These are phyloP conservation scores for Nycticebus coucang DNA, from an alignment of 2,113 vertebrate species.

Conservation along the genomic window DNA sequence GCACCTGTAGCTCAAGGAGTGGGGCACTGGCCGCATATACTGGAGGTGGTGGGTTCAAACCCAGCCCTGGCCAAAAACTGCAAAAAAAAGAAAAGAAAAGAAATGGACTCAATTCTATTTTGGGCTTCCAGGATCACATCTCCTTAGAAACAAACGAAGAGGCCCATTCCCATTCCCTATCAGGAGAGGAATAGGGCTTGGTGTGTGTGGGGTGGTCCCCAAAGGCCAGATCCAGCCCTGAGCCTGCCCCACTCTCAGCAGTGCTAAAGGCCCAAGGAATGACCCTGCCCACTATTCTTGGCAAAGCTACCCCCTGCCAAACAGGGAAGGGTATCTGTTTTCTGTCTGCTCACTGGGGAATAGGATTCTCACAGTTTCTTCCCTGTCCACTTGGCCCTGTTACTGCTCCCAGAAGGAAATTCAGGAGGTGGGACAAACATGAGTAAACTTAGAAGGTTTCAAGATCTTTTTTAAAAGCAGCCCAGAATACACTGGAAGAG, in stretches of 20 bases:
- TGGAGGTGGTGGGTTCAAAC: too few relatives aligned
- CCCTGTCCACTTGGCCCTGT: background rate
- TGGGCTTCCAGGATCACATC: background rate
- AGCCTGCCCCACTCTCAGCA: background rate
- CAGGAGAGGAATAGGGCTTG: background rate
- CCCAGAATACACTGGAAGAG: background rate
- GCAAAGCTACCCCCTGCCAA: background rate
- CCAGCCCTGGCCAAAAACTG: too few relatives aligned
- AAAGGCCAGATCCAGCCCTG: background rate
- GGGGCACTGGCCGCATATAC: too few relatives aligned
- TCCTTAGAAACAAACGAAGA: background rate
- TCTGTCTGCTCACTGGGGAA: background rate
- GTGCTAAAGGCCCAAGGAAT: background rate
- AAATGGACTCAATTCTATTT: background rate
- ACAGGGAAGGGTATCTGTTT: background rate
- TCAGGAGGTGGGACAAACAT: background rate
- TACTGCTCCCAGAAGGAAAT: background rate
- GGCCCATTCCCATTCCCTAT: background rate
- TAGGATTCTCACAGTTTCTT: background rate
- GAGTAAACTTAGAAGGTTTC: background rate
- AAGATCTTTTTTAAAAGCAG: background rate
- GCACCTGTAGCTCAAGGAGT: too few relatives aligned
- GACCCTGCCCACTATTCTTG: background rate
- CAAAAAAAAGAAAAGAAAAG: background rate
- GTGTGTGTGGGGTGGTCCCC: background rate